A percentile compares a stretch with the other conserved stretches of the same genome.
phyloP scores from a whole-genome alignment of 2,113 vertebrate species.

The Corvus cornix region DNA sequence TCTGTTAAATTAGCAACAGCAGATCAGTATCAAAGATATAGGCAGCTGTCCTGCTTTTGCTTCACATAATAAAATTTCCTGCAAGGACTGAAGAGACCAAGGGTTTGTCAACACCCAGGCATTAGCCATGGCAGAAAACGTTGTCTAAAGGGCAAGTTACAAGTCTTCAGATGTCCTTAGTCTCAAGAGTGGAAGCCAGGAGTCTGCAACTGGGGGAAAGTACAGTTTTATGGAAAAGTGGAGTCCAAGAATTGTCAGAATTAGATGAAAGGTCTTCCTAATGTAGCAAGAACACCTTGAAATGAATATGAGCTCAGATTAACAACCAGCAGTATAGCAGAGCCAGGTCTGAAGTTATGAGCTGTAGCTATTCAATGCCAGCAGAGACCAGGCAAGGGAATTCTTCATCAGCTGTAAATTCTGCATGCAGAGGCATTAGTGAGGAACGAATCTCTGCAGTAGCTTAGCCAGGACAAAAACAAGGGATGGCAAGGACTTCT shows the following conservation, averaged over 20 bases:
- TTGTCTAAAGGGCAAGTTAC: not conserved
- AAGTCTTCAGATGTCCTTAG: not conserved
- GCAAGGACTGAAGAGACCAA: not conserved
- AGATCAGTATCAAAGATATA: not conserved
- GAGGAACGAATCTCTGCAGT: not conserved
- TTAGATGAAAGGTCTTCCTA: not conserved
- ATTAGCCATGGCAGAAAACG: not conserved
- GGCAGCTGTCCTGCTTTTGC: not conserved
- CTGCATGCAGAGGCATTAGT: not conserved
- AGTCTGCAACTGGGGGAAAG: not conserved
- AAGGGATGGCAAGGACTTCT: not conserved
- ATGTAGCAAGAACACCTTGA: not conserved
- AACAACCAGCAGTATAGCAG: not conserved
- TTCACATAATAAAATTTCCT: not conserved
- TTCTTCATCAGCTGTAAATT: conserved; percentile 27
- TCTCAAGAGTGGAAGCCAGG: not conserved
- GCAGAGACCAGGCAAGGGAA: not conserved
- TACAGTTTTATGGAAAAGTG: not conserved
- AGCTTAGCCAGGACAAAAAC: conserved; percentile 10
- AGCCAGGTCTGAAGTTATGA: not conserved
- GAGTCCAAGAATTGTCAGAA: not conserved
- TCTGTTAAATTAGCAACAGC: not conserved
- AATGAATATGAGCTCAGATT: not conserved
- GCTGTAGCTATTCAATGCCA: not conserved
- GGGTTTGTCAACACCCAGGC: not conserved